A percentile compares a stretch with the other conserved stretches of the same genome.
Conservation (phyloP, 2,888 invertebrate genomes). For the Deilephila elpenor region DNA sequence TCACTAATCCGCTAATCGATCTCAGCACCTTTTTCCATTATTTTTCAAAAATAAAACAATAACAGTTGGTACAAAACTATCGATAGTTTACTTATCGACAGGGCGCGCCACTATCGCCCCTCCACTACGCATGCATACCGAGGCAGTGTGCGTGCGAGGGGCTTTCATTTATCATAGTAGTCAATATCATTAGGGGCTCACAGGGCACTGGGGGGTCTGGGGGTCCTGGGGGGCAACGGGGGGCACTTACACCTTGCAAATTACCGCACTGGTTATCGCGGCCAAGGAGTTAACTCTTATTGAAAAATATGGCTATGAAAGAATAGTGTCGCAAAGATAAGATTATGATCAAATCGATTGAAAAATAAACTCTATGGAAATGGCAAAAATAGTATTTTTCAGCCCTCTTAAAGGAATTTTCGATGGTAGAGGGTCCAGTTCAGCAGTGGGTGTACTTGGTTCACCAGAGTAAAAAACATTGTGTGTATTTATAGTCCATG, state of each 20-base stretch:
- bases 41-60: neutral
- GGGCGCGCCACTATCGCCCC: neutral
- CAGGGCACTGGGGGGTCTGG: neutral
- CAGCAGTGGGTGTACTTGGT: no score
- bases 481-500: no score
- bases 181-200: conserved; percentile 23
- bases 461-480: no score
- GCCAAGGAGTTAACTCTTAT: neutral
- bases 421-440: no score
- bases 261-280: conserved; percentile 2
- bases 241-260: conserved; percentile 16
- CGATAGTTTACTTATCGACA: conserved; percentile 5
- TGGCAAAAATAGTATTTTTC: no score
- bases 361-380: no score
- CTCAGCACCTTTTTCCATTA: no score
- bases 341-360: no score
- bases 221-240: neutral
- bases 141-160: conserved; percentile 21
- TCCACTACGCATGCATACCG: conserved; percentile 6
- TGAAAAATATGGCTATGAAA: neutral
- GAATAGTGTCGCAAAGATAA: no score
- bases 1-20: no score
- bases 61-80: neutral
- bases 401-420: no score
- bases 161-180: conserved; percentile 19